A percentile compares a stretch with the other conserved stretches of the same genome.
Conservation (phyloP, 2,113 vertebrate species). For the Myrmecobius fasciatus region DNA sequence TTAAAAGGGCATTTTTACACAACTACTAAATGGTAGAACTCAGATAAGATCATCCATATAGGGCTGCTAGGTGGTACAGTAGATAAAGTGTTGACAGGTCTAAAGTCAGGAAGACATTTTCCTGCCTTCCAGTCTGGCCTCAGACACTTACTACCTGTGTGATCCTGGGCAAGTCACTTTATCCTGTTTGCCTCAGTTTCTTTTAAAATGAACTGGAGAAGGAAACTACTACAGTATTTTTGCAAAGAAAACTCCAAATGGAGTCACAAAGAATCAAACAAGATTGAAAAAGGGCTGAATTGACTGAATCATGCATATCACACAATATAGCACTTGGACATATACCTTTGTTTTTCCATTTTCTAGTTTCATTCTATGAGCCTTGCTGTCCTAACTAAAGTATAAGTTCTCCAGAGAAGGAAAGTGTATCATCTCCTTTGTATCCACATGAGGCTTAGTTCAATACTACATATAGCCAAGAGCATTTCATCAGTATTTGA, state of each 20-base stretch:
- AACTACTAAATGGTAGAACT: no score
- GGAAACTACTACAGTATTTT: background rate
- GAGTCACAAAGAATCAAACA: background rate
- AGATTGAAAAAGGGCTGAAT: background rate
- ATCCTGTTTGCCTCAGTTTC: background rate
- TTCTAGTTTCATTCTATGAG: background rate
- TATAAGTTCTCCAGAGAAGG: background rate
- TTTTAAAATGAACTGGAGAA: background rate
- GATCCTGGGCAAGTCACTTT: background rate
- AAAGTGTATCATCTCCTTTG: background rate
- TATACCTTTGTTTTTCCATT: background rate
- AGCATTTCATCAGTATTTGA: background rate
- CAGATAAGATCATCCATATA: no score
- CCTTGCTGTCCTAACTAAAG: background rate
- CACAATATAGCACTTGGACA: no score
- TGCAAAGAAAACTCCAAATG: background rate
- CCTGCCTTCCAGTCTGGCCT: background rate
- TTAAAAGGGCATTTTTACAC: no score
- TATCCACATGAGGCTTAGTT: background rate
- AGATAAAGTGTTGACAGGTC: rapidly evolving
- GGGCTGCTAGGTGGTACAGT: rapidly evolving
- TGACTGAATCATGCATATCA: background rate
- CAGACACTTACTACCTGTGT: background rate
- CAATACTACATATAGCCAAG: background rate
- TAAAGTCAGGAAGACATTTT: rapidly evolving